These are phyloP conservation scores for Zosterops borbonicus DNA, from an alignment of 2,113 vertebrate species.

Conservation along the genomic window DNA sequence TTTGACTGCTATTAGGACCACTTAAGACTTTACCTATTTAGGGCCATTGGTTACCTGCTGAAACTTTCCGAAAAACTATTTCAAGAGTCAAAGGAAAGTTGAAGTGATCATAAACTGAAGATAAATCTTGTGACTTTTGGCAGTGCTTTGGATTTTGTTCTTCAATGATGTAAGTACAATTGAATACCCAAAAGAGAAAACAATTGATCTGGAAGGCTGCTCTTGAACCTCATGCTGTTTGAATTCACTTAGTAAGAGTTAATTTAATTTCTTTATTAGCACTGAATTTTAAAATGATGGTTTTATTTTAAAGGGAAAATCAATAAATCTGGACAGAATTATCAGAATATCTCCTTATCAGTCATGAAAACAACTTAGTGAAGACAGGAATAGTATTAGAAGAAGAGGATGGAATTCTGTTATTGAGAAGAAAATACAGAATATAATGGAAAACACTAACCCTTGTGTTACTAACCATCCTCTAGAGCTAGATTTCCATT, in stretches of 20 bases:
- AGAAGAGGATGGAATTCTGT: neutral
- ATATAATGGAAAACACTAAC: neutral
- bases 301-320: neutral
- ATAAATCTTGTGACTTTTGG: neutral
- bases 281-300: neutral
- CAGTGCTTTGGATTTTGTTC: neutral
- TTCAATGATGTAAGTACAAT: neutral
- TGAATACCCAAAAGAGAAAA: neutral
- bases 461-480: neutral
- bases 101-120: neutral
- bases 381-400: neutral
- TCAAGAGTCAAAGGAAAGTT: neutral
- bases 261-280: neutral
- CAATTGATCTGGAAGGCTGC: neutral
- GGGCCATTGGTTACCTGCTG: neutral
- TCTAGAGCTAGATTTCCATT: neutral
- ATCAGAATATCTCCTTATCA: neutral
- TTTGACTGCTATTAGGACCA: fast-evolving
- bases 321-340: neutral
- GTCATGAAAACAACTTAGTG: neutral
- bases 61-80: neutral
- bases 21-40: neutral
- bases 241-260: neutral
- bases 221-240: neutral
- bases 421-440: neutral